Evolutionary conservation across 2,113 vertebrate genomes (phyloP), one percentile per base, ranked within the genome.

Genomic region (Gnathonemus longibarbis): DNA sequence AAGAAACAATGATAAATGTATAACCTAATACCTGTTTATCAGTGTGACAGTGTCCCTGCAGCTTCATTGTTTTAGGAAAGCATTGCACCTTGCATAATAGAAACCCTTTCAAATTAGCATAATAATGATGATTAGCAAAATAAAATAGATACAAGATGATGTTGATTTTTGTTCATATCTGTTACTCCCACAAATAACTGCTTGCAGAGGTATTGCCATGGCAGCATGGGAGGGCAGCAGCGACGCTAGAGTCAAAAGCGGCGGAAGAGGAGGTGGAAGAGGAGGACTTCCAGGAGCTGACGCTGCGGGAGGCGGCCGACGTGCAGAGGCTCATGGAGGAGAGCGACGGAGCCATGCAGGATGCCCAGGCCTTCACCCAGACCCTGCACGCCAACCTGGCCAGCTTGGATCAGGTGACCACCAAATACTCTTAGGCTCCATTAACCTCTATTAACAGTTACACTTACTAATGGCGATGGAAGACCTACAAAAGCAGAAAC

Each of bases 281-380:
- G 31, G 91, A 66, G 58, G 13, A 0, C 0, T 92, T 92, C 90
- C 92, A 93, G 92, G 93, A 91, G 90, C 83, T 93, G 93, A 92
- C 90, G 1, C 24, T 90, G 0, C 92, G 90, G 74, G 94, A 94
- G 88, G 91, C 93, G 0, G 39, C 42, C 0, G 93, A 91, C 0
- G 27, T 93, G 66, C 2, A 93, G 92, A 90, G 58, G 88, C 90
- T 94, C 90, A 90, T 93, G 93, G 92, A 94, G 87, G 89, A 94
- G 89, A 88, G 93, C 0, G 9, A 94, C 74, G 89, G 91, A 17
- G 91, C 92, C 0, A 52, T 93, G 88, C 91, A 85, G 84, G 91
- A 90, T 58, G 91, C 92, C 0, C 1, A 92, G 91, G 92, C 93
- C 88, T 95, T 94, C 4, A 45, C 90, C 0, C 92, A 94, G 92